These are phyloP conservation scores for Vesta saturnalis DNA, from an alignment of 2,888 invertebrate genomes.

Conservation along the genomic window DNA sequence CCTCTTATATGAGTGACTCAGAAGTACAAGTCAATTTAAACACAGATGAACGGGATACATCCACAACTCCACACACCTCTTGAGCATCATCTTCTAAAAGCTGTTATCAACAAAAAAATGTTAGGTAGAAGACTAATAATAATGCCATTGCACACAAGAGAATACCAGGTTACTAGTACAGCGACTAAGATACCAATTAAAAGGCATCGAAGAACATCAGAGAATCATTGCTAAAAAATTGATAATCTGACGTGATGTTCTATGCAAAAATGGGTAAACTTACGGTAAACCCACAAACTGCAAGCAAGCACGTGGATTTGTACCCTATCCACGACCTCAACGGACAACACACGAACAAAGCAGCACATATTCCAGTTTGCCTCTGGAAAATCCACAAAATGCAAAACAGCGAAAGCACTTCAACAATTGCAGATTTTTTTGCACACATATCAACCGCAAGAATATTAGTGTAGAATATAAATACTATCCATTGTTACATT, in stretches of 20 bases:
- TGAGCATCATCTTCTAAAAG: background rate
- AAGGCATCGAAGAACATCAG: background rate
- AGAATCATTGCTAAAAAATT: slow-evolving; percentile 2
- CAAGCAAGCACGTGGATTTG: background rate
- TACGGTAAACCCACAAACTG: background rate
- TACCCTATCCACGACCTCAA: background rate
- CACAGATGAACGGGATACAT: too few species aligned
- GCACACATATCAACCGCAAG: background rate
- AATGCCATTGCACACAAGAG: background rate
- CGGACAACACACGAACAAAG: background rate
- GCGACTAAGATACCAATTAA: background rate
- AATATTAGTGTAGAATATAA: too few species aligned
- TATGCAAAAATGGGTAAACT: background rate
- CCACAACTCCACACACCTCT: background rate
- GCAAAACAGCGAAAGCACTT: background rate
- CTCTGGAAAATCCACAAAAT: background rate
- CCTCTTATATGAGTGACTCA: too few species aligned
- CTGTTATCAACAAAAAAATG: background rate
- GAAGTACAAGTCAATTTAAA: too few species aligned
- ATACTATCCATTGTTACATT: too few species aligned
- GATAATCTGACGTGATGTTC: slow-evolving; percentile 2
- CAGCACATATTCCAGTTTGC: background rate
- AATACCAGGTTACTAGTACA: background rate
- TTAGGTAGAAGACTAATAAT: too few species aligned
- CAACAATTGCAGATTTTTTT: background rate